A percentile compares a stretch with the other conserved stretches of the same genome.
phyloP scores from a whole-genome alignment of 2,113 vertebrate species.

The Lepus timidus region DNA sequence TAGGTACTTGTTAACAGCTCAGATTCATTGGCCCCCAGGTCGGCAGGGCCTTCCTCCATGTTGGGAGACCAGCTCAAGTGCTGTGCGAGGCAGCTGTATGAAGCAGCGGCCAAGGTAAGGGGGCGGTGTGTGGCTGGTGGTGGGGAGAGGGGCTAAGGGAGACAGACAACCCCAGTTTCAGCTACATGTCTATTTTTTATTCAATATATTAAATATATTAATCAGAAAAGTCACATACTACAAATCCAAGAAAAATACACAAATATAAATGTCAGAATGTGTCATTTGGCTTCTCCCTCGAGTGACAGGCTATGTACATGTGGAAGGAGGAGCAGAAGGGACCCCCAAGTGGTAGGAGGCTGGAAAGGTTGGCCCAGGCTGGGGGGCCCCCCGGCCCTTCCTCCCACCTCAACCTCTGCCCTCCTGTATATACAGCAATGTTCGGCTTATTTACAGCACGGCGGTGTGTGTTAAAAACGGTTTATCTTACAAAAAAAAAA shows the following conservation, averaged over 20 bases:
- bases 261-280: slow-evolving; percentile 89
- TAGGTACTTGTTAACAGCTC: neutral
- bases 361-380: slow-evolving; percentile 43
- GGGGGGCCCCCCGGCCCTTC: neutral
- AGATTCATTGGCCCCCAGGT: neutral
- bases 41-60: neutral
- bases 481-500: slow-evolving; percentile 83
- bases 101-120: neutral
- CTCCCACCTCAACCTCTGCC: slow-evolving; percentile 66
- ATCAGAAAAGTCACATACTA: slow-evolving; percentile 85
- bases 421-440: slow-evolving; percentile 82
- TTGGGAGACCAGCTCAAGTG: neutral
- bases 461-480: slow-evolving; percentile 79
- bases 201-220: slow-evolving; percentile 84
- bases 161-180: slow-evolving; percentile 59
- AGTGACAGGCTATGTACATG: slow-evolving; percentile 88
- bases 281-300: slow-evolving; percentile 75
- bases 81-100: neutral
- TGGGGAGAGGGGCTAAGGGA: neutral
- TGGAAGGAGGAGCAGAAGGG: slow-evolving; percentile 72
- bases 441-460: slow-evolving; percentile 81
- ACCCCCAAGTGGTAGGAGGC: slow-evolving; percentile 5
- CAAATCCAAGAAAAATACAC: slow-evolving; percentile 87
- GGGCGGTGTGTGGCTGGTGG: neutral
- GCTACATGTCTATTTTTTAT: slow-evolving; percentile 83